These are phyloP conservation scores for Sitta carolinensis DNA, from an alignment of 2,797 vertebrate species.

Conservation along the genomic window DNA sequence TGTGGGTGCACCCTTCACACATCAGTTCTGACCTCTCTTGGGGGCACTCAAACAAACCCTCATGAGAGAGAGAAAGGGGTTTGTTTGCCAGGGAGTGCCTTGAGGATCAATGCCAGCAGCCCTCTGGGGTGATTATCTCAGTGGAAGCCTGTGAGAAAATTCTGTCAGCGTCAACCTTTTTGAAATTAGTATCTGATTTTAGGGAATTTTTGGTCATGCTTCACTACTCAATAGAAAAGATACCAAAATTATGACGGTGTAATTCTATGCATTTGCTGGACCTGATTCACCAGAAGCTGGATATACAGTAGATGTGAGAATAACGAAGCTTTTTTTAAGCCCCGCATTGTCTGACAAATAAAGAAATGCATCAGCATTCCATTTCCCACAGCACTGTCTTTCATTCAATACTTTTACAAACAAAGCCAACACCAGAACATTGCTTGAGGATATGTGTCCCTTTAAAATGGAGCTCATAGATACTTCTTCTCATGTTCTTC, in stretches of 20 bases:
- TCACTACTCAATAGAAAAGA: neutral
- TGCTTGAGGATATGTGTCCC: neutral
- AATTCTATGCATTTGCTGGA: neutral
- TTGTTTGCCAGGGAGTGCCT: neutral
- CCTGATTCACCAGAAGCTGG: neutral
- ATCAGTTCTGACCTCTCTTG: neutral
- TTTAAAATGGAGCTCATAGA: neutral
- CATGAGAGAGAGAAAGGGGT: neutral
- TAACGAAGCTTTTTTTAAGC: neutral
- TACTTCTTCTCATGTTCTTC: neutral
- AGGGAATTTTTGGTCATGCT: neutral
- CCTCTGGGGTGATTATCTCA: neutral
- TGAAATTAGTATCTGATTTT: neutral
- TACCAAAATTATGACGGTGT: neutral
- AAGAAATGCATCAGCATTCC: neutral
- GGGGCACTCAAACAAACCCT: neutral
- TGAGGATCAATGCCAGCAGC: neutral
- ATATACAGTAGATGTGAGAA: neutral
- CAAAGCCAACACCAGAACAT: neutral
- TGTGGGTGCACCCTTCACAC: neutral
- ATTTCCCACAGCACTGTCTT: neutral
- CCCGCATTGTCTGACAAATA: neutral
- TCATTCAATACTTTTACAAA: neutral
- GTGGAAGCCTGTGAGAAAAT: neutral
- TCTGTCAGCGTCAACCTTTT: neutral